Percentiles rank a stretch among this genome's conserved stretches.
Evolutionary conservation across 1,140 invertebrate genomes (phyloP).

Genomic region (Drosophila melanogaster): DNA sequence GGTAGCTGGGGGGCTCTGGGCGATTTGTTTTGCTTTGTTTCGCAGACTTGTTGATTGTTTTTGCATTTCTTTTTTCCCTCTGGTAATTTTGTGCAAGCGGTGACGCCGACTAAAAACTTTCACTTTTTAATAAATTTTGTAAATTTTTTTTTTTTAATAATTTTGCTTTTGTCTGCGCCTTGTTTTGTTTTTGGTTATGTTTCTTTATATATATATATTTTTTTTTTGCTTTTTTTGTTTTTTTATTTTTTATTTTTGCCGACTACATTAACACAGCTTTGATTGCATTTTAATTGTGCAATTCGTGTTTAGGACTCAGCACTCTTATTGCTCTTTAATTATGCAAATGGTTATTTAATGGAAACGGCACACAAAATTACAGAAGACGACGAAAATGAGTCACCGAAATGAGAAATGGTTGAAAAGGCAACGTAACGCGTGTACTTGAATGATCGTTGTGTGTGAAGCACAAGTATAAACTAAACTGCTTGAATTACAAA

Average conservation of each 20-base stretch:
- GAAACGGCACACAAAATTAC: slow-evolving; percentile 27
- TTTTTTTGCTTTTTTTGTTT: slow-evolving; percentile 8
- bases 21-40: slow-evolving; percentile 50
- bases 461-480: slow-evolving; percentile 19
- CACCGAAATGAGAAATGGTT: slow-evolving; percentile 31
- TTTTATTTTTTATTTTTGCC: slow-evolving; percentile 45
- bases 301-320: slow-evolving; percentile 43
- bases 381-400: slow-evolving; percentile 24
- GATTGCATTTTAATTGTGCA: slow-evolving; percentile 69
- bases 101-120: slow-evolving; percentile 65
- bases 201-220: no score
- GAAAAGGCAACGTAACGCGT: slow-evolving; percentile 35
- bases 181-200: slow-evolving; percentile 14
- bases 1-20: slow-evolving; percentile 7
- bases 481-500: slow-evolving; percentile 39
- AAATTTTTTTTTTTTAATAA: slow-evolving; percentile 78
- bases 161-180: slow-evolving; percentile 47
- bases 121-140: slow-evolving; percentile 77
- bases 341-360: slow-evolving; percentile 53
- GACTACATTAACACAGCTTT: slow-evolving; percentile 62
- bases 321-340: slow-evolving; percentile 42
- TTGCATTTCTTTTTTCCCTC: slow-evolving; percentile 68
- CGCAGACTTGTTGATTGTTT: slow-evolving; percentile 63
- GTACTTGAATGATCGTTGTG: slow-evolving; percentile 14
- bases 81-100: slow-evolving; percentile 76